These are phyloP conservation scores for Scaeva pyrastri DNA, from an alignment of 2,888 invertebrate genomes.

Conservation along the genomic window DNA sequence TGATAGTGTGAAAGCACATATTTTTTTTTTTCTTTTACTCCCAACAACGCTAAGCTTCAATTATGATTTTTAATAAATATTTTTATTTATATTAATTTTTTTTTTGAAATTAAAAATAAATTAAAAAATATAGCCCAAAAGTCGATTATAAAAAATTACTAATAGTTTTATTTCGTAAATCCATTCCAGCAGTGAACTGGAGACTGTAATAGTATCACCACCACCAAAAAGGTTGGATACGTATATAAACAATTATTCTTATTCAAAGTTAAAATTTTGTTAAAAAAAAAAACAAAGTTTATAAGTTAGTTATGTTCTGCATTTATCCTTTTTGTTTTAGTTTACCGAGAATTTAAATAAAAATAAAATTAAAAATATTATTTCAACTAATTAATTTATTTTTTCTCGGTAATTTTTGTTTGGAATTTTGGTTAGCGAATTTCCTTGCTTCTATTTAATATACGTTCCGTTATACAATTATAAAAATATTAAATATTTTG, in stretches of 20 bases:
- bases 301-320: slow-evolving; percentile 54
- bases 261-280: slow-evolving; percentile 48
- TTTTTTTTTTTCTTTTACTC: slow-evolving; percentile 23
- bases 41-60: slow-evolving; percentile 49
- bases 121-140: slow-evolving; percentile 37
- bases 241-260: slow-evolving; percentile 47
- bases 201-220: slow-evolving; percentile 80
- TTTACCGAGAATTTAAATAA: slow-evolving; percentile 44
- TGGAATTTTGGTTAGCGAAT: slow-evolving; percentile 60
- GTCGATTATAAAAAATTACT: slow-evolving; percentile 55
- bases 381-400: slow-evolving; percentile 57
- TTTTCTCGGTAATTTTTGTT: slow-evolving; percentile 35
- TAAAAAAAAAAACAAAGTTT: slow-evolving; percentile 36
- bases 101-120: slow-evolving; percentile 32
- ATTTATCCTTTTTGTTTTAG: slow-evolving; percentile 51
- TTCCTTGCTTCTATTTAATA: slow-evolving; percentile 52
- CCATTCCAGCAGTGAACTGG: slow-evolving; percentile 83
- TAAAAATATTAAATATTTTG: neutral
- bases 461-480: slow-evolving; percentile 30
- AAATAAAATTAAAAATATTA: slow-evolving; percentile 37
- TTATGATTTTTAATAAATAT: slow-evolving; percentile 40
- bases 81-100: slow-evolving; percentile 67
- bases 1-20: slow-evolving; percentile 50
- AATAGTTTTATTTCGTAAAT: slow-evolving; percentile 77
- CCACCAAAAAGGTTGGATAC: slow-evolving; percentile 83